phyloP scores from a whole-genome alignment of 1,140 invertebrate species.

The Bombus picipes region DNA sequence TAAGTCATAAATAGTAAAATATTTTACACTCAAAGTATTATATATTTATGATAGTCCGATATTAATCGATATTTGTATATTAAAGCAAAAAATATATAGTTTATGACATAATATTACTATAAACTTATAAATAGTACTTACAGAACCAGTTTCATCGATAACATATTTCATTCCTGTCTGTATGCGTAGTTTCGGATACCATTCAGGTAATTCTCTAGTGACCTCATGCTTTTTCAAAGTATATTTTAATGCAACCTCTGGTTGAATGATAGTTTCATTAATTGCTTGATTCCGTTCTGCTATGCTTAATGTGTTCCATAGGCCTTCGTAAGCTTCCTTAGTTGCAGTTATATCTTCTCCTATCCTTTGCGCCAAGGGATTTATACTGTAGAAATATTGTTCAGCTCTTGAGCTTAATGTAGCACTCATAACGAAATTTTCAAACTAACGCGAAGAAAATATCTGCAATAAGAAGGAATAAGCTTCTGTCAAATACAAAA shows the following conservation, averaged over 20 bases:
- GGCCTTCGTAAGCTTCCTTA: slow-evolving; percentile 87
- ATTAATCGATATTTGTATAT: background rate
- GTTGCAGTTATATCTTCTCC: slow-evolving; percentile 87
- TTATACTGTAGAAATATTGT: slow-evolving; percentile 88
- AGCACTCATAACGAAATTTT: slow-evolving; percentile 59
- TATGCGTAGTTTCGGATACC: slow-evolving; percentile 82
- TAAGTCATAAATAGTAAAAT: background rate
- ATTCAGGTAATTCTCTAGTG: slow-evolving; percentile 74
- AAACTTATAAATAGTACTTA: slow-evolving; percentile 35
- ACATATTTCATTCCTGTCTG: slow-evolving; percentile 83
- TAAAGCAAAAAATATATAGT: background rate
- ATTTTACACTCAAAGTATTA: background rate
- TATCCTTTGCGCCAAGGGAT: slow-evolving; percentile 87
- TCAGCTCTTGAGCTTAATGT: slow-evolving; percentile 82
- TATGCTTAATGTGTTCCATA: slow-evolving; percentile 86
- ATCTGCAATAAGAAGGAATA: slow-evolving; percentile 16
- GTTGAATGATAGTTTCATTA: slow-evolving; percentile 89
- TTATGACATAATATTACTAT: background rate
- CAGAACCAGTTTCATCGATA: slow-evolving; percentile 83
- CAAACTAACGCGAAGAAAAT: background rate
- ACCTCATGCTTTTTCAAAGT: slow-evolving; percentile 80
- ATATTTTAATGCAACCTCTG: slow-evolving; percentile 88
- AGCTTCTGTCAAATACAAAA: background rate
- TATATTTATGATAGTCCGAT: background rate
- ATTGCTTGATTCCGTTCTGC: slow-evolving; percentile 89